phyloP scores from a whole-genome alignment of 2,113 vertebrate species.

The Peromyscus californicus region DNA sequence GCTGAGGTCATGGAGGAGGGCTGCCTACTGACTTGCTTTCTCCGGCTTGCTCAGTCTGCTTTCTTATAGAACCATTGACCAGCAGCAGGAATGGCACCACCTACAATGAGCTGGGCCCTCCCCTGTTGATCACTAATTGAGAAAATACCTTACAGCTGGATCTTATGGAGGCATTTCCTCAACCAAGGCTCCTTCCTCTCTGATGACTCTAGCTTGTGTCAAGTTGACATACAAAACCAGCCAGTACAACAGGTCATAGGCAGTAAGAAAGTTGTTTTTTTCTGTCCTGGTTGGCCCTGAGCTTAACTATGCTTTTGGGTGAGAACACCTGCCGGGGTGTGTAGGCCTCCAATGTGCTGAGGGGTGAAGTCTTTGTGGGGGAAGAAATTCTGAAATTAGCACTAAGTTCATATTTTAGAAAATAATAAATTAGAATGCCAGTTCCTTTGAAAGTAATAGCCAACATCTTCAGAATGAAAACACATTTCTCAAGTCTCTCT shows the following conservation, averaged over 20 bases:
- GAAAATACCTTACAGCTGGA: not conserved
- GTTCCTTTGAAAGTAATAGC: conserved; percentile 22
- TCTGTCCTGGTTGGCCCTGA: not conserved
- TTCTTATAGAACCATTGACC: not conserved
- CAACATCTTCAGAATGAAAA: conserved; percentile 6
- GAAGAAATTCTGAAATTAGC: not conserved
- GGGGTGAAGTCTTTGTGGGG: not conserved
- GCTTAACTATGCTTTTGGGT: not conserved
- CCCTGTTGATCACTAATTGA: not conserved
- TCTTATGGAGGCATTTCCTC: not conserved
- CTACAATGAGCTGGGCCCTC: not conserved
- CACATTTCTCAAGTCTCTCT: not conserved
- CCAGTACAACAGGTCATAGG: not conserved
- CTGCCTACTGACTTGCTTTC: not conserved
- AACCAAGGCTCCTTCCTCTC: not conserved
- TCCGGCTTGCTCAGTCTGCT: not conserved
- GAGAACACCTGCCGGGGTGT: not conserved
- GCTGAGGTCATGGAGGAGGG: not conserved
- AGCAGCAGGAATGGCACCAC: not conserved
- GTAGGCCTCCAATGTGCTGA: not conserved
- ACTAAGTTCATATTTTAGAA: not conserved
- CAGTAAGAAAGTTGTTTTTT: not conserved
- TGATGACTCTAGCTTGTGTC: not conserved
- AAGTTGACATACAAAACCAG: not conserved
- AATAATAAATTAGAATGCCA: conserved; percentile 55